Evolutionary conservation across 2,888 invertebrate species (phyloP), one percentile per base, ranked within the genome.

Genomic region (Aradus depressus): DNA sequence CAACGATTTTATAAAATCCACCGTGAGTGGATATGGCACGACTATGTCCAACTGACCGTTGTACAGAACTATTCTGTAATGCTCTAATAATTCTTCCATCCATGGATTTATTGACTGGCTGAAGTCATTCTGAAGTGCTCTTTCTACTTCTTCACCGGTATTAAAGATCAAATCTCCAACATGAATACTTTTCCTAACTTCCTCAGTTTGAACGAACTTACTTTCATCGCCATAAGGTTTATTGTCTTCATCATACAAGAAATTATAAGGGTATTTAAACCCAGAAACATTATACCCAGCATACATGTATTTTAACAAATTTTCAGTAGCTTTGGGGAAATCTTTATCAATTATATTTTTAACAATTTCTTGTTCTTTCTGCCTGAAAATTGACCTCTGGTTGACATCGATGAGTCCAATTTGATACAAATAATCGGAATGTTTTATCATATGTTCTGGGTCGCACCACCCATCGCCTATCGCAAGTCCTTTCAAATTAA

Each of bases 11-110:
- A 93, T 68, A 66, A 84, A 91, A 64, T 82, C 84, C 16, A 84
- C 74, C 0, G 91, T 91, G 43, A 88, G 65, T 0, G 90, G 88
- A 68, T 89, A 88, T 0, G 90, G 88, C 0, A 91, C 91, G 57
- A 92, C 88, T n/a, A 93, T 83, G 66, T 93, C 93, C 57, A 93
- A 66, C 64, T 93, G 91, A 0, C 93, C 93, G 64, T 81, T 90
- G 66, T 91, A 93, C 54, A 91, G 75, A 41, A 91, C 73, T 6
- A 88, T 77, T 64, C 74, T 71, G 62, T 83, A 84, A 25, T 77
- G 67, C 32, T 77, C 71, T 1, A 85, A 63, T 0, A 88, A 68
- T 60, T 81, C 80, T 0, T 77, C 71, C 50, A 87, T 70, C 75
- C 80, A 79, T 0, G 76, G 75, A 8, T 85, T 83, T 5, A 88